A percentile compares a stretch with the other conserved stretches of the same genome.
Conservation (phyloP, 1,140 invertebrate genomes). For the Cyrtorhinus lividipennis region DNA sequence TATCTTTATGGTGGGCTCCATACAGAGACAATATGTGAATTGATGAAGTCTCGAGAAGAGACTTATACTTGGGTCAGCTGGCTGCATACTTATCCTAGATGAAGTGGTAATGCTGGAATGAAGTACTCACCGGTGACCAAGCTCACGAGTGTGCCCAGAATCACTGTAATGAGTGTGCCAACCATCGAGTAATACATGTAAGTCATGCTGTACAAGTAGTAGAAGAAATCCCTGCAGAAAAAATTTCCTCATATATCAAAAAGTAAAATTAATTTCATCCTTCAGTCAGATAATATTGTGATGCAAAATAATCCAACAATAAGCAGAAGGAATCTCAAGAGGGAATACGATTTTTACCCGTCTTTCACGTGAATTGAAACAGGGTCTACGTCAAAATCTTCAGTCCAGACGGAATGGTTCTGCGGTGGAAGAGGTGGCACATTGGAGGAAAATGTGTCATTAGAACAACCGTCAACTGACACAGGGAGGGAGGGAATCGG, state of each 20-base stretch:
- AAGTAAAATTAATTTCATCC: background rate
- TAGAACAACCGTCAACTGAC: constrained; percentile 44
- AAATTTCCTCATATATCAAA: constrained; percentile 12
- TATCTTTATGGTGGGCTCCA: no score
- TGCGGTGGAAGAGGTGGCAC: constrained; percentile 26
- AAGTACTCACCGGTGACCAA: constrained; percentile 37
- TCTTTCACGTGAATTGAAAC: background rate
- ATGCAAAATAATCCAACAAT: no score
- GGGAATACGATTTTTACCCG: background rate
- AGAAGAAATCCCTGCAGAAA: constrained; percentile 37
- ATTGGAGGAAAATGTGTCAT: constrained; percentile 44
- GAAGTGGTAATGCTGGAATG: no score
- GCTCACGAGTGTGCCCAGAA: constrained; percentile 48
- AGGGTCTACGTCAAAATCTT: constrained; percentile 20
- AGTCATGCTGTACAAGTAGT: constrained; percentile 46
- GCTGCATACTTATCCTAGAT: no score
- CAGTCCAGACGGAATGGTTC: constrained; percentile 18
- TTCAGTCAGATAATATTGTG: no score
- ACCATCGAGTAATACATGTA: constrained; percentile 64
- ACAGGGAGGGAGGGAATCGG: constrained; percentile 36
- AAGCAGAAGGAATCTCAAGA: background rate
- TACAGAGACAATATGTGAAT: no score
- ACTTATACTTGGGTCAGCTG: no score
- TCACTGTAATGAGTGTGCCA: constrained; percentile 47
- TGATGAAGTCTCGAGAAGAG: no score